Base-by-base conservation (phyloP, 2,797 vertebrate genomes). In the Spinus pinus region DNA sequence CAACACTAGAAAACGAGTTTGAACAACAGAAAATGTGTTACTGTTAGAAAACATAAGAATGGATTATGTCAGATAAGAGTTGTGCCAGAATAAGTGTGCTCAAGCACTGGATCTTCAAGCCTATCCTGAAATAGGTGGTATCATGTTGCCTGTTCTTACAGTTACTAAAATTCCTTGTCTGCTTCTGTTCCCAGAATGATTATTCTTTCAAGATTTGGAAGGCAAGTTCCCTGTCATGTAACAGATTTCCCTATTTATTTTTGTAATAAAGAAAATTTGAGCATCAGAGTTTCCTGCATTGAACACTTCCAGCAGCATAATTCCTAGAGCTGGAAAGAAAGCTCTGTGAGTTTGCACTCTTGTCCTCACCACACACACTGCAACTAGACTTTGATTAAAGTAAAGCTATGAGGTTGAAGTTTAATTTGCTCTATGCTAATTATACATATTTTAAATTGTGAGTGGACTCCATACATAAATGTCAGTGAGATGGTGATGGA, bases 351-450 rank as follows among this genome's bases (percentile, higher is more conserved):
- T 18, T 72, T 77, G 17, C 5, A 2, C 28, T 50, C 8, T 44
- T 39, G 17, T 60, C 22, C 17, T 57, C 15, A 7, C 35, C 28
- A 24, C 53, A 16, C 23, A 15, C 22, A 5, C 9, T 65, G 37
- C 39, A 73, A 31, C 73, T 66, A 66, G 35, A 33, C n/a, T 62
- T 65, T 85, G 46, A 81, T 87, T 73, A 65, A 90, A 70, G 64
- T 49, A 64, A 79, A 47, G 18, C 62, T 50, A 74, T 51, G 20
- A 39, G 39, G 64, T 25, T 60, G 72, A 88, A 81, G 37, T 54
- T 86, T 72, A 79, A 86, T 95, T 94, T 92, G 50, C 57, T 94
- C 22, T 69, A 3, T 93, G 69, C 39, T 60, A 22, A 49, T 95
- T 91, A 66, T 2, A 65, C 1, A 31, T 95, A 85, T 94, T 95